Conservation (phyloP, 2,113 vertebrate genomes). For the Craseonycteris thonglongyai region DNA sequence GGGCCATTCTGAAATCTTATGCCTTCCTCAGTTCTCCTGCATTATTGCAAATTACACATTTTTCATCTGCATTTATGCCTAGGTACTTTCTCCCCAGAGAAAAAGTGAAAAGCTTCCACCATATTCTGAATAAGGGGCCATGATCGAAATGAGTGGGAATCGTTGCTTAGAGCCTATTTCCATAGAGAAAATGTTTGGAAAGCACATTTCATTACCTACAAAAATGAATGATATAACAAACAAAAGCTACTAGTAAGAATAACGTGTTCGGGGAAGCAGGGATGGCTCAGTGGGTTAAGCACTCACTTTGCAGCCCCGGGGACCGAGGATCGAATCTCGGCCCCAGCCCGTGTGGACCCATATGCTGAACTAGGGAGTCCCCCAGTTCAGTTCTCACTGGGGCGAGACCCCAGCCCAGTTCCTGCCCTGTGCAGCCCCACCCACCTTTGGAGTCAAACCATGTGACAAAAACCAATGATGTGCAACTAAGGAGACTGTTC, state of each 20-base stretch:
- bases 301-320: too few relatives aligned
- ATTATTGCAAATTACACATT: neutral
- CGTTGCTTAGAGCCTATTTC: neutral
- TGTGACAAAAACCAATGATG: too few relatives aligned
- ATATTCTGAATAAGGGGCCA: neutral
- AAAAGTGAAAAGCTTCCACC: neutral
- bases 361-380: too few relatives aligned
- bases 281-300: too few relatives aligned
- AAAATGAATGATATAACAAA: neutral
- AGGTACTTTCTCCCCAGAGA: neutral
- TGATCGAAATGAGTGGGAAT: neutral
- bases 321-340: too few relatives aligned
- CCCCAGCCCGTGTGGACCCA: too few relatives aligned
- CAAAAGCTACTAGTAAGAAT: neutral
- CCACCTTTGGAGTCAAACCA: too few relatives aligned
- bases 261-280: too few relatives aligned
- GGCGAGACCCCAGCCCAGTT: too few relatives aligned
- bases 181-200: neutral
- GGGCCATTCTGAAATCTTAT: neutral
- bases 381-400: too few relatives aligned
- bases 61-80: neutral
- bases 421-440: too few relatives aligned
- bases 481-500: too few relatives aligned
- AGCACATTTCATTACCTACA: neutral
- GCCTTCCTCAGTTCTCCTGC: neutral